Percentiles rank a stretch among this genome's conserved stretches.
phyloP scores from a whole-genome alignment of 2,888 invertebrate species.

The Tanytarsus gracilentus region DNA sequence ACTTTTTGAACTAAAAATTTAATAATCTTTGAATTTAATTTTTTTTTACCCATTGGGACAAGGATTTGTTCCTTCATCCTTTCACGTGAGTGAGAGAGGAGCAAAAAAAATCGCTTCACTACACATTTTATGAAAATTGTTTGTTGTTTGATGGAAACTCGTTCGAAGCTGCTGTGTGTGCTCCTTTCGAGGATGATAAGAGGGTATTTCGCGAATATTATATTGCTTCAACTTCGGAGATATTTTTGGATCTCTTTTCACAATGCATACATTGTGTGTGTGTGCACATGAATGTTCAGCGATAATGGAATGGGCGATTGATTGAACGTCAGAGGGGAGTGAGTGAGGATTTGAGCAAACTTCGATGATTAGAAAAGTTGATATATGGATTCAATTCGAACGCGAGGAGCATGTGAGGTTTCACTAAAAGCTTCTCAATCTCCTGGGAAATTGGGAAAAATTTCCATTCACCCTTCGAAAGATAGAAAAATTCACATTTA shows the following conservation, averaged over 20 bases:
- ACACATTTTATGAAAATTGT: conserved; percentile 19
- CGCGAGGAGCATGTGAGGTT: not conserved
- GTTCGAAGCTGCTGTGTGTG: too few species aligned
- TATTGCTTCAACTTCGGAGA: not conserved
- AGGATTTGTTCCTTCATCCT: too few species aligned
- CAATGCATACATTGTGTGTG: not conserved
- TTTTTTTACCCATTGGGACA: too few species aligned
- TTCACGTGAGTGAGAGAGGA: too few species aligned
- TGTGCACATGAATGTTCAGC: not conserved
- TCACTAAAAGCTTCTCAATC: not conserved
- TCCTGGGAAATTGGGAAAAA: conserved; percentile 5
- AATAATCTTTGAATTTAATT: too few species aligned
- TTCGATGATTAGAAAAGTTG: conserved; percentile 27
- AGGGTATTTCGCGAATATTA: not conserved
- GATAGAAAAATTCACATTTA: too few species aligned
- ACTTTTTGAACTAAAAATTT: too few species aligned
- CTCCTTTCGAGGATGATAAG: conserved; percentile 20
- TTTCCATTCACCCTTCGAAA: too few species aligned
- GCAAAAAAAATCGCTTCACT: too few species aligned
- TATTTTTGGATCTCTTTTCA: conserved; percentile 19
- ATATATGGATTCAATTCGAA: not conserved
- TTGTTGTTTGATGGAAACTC: conserved; percentile 22
- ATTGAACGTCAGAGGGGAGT: not conserved
- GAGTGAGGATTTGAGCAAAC: not conserved
- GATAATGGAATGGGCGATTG: not conserved